A percentile compares a stretch with the other conserved stretches of the same genome.
phyloP scores from a whole-genome alignment of 2,113 vertebrate genomes.

The Mustela nigripes region DNA sequence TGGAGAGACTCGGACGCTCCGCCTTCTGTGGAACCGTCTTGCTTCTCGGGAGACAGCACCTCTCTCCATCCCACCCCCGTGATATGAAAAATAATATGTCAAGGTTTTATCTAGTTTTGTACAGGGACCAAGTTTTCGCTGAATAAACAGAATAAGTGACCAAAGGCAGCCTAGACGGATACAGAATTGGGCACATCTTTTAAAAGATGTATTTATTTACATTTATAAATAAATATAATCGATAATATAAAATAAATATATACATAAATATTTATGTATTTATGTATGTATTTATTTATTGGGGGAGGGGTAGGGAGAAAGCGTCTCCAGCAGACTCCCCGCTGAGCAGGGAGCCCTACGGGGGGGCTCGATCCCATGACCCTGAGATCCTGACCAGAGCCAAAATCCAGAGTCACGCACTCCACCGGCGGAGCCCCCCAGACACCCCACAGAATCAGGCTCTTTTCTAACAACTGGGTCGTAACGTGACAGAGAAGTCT shows the following conservation, averaged over 20 bases:
- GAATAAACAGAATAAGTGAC: not conserved
- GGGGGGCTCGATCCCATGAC: not conserved
- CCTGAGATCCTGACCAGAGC: not conserved
- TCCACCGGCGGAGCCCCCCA: not conserved
- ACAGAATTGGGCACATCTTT: not conserved
- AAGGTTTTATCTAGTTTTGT: not conserved
- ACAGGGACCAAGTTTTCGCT: not conserved
- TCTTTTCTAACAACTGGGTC: not conserved
- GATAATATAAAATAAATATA: too few species aligned
- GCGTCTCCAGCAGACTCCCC: not conserved
- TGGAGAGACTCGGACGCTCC: not conserved
- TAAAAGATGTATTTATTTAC: not conserved
- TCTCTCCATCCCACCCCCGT: accelerated
- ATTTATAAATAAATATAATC: not conserved
- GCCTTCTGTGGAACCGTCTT: not conserved
- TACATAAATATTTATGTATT: too few species aligned
- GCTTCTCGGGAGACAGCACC: not conserved
- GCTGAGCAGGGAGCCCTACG: not conserved
- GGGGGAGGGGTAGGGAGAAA: not conserved
- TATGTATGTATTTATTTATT: not conserved
- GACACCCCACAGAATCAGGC: not conserved
- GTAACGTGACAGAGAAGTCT: not conserved
- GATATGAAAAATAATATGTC: not conserved
- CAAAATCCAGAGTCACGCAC: not conserved
- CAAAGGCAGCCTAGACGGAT: not conserved